phyloP scores from a whole-genome alignment of 2,797 vertebrate genomes.

The Anabacerthia variegaticeps region DNA sequence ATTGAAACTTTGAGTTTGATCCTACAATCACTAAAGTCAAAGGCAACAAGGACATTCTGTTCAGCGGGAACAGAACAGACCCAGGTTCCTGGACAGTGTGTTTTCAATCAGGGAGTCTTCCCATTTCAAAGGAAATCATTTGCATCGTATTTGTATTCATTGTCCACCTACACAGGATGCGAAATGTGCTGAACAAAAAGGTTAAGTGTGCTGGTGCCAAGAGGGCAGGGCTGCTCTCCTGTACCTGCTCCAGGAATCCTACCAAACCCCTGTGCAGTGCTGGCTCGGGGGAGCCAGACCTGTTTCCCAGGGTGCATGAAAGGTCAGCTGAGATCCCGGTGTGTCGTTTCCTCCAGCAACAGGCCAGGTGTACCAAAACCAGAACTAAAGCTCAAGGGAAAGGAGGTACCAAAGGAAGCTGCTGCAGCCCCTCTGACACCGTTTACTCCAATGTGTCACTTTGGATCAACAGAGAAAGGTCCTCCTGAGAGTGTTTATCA shows the following conservation, averaged over 20 bases:
- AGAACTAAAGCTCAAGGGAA: not conserved
- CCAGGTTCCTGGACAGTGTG: not conserved
- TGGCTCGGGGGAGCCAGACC: not conserved
- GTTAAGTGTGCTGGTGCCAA: slow-evolving; percentile 21
- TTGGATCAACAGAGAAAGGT: not conserved
- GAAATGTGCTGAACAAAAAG: slow-evolving; percentile 18
- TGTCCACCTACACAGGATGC: slow-evolving; percentile 48
- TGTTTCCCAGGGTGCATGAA: not conserved
- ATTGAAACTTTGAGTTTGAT: not conserved
- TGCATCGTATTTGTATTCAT: slow-evolving; percentile 18
- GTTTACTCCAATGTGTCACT: not conserved
- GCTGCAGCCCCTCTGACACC: not conserved
- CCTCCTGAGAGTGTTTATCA: not conserved
- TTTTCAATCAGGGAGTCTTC: slow-evolving; percentile 11
- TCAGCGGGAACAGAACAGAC: not conserved
- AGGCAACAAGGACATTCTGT: not conserved
- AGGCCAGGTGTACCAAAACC: not conserved
- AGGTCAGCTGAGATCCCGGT: not conserved
- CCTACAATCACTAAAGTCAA: not conserved
- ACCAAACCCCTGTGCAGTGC: not conserved
- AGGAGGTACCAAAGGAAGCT: not conserved
- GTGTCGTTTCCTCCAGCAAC: not conserved
- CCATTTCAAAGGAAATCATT: slow-evolving; percentile 12
- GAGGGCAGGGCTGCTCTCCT: slow-evolving; percentile 7
- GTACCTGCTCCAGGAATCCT: slow-evolving; percentile 27